Evolutionary conservation across 2,113 vertebrate species (phyloP), one percentile per base, ranked within the genome.

Genomic region (Passer domesticus): DNA sequence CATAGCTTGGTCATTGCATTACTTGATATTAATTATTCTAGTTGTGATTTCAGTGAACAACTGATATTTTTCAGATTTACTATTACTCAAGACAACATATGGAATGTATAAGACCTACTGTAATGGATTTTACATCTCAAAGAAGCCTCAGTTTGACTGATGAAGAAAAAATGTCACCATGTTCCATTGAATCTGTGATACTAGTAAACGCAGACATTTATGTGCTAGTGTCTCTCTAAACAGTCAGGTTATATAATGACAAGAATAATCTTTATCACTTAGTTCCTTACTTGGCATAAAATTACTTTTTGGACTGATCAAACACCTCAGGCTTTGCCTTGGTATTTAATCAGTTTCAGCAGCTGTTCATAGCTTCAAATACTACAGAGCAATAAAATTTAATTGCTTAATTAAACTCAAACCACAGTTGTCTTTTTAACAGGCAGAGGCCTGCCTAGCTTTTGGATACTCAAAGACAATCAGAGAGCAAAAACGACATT

Each of bases 371-470:
- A 88, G 75, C 85, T 94, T 96, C 92, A 95, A 85, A 95, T 86
- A 93, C 72, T 81, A 81, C 82, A 90, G 91, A 95, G 79, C 50
- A 91, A 69, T 89, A 73, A 79, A 82, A 35, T 85, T 89, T 95
- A 95, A 88, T 96, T 94, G 52, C 90, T 92, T 94, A 94, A 96
- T 95, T 97, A 93, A 97, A 94, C 78, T 85, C 75, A 97, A 94
- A 90, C 72, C 62, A 88, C 82, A 37, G 55, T 73, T 86, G 79
- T 67, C 87, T 90, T 95, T 94, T 91, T 75, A 93, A 49, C 12
- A 93, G 58, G 41, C 70, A 53, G 20, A 28, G 41, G 23, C 22
- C 14, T 74, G 62, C 37, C 20, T 77, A 55, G 37, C 14, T 86
- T 96, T 88, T 68, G 33, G 17, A 33, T 83, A 31, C 31, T 81